A percentile compares a stretch with the other conserved stretches of the same genome.
phyloP scores from a whole-genome alignment of 2,113 vertebrate species.

The Prunella fulvescens region DNA sequence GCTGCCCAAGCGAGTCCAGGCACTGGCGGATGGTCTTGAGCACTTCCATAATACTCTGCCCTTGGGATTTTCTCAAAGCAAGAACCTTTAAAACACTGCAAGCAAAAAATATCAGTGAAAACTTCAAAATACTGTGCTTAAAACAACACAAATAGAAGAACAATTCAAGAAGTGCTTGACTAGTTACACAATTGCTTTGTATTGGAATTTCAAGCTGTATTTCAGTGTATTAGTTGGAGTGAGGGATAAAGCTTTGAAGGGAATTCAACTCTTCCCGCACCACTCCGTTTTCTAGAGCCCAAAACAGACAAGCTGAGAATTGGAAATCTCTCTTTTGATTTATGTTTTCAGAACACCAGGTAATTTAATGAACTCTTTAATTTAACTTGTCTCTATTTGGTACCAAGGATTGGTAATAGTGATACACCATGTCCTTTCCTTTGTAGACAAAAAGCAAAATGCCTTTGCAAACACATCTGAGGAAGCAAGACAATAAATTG shows the following conservation, averaged over 20 bases:
- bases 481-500: neutral
- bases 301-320: neutral
- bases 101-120: neutral
- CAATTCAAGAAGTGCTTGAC: neutral
- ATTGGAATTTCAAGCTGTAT: neutral
- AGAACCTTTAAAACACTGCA: constrained; percentile 89
- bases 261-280: neutral
- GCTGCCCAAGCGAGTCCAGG: constrained; percentile 82
- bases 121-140: neutral
- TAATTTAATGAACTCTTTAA: neutral
- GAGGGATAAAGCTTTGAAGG: neutral
- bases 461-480: neutral
- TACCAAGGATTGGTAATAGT: neutral
- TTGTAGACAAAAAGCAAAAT: neutral
- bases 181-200: neutral
- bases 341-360: neutral
- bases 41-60: constrained; percentile 82
- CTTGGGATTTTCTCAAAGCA: constrained; percentile 87
- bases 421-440: neutral
- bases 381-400: neutral
- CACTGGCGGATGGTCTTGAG: constrained; percentile 84
- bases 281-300: neutral
- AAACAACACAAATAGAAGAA: neutral
- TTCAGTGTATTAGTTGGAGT: neutral
- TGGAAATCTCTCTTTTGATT: neutral